Evolutionary conservation across 2,888 invertebrate species (phyloP).

Genomic region (Lamellibrachia satsuma): DNA sequence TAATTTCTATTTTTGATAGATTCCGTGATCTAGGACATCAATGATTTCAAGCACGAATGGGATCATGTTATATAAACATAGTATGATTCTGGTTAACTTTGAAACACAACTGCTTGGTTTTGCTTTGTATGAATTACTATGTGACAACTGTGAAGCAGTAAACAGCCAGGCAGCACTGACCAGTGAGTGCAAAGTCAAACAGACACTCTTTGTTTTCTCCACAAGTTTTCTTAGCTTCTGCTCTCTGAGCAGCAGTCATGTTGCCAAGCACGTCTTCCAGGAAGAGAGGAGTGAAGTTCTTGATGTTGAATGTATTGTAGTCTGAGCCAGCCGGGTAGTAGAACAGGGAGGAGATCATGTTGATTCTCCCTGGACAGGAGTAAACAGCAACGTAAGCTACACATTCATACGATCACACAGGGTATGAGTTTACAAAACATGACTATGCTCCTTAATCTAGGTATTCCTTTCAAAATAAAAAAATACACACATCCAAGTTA

Average conservation of each 20-base stretch:
- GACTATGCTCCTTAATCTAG: too few relatives aligned
- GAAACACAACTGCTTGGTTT: not conserved
- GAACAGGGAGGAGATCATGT: not conserved
- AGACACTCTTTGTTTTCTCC: not conserved
- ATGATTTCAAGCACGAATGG: not conserved
- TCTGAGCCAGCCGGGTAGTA: not conserved
- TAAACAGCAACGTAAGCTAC: not conserved
- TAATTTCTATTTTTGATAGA: too few relatives aligned
- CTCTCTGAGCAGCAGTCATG: not conserved
- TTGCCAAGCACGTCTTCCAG: not conserved
- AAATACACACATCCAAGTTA: not conserved
- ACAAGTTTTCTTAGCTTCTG: not conserved
- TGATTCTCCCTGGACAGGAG: not conserved
- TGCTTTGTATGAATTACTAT: not conserved
- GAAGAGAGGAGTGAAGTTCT: not conserved
- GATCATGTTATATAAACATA: not conserved
- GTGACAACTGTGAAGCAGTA: not conserved
- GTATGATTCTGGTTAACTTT: not conserved
- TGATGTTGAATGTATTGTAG: not conserved
- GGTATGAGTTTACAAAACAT: not conserved
- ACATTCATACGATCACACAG: not conserved
- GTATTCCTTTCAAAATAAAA: not conserved
- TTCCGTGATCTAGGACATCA: not conserved
- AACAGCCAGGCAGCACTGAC: not conserved
- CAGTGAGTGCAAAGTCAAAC: not conserved